phyloP scores from a whole-genome alignment of 92 coral and sea anemone species.

The Palythoa grandiflora region DNA sequence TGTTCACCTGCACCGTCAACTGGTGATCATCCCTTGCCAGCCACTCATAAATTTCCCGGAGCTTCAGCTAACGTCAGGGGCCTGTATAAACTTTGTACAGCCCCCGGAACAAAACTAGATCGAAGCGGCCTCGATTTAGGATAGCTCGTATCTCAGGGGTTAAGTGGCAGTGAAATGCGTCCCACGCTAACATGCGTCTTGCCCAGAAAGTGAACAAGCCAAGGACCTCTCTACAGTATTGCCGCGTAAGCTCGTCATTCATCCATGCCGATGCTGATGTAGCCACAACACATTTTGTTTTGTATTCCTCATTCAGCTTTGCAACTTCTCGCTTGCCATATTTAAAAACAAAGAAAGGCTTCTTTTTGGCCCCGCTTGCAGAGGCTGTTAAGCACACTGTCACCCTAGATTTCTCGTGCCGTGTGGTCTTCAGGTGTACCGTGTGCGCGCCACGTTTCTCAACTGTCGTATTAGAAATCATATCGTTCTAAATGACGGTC shows the following conservation, averaged over 20 bases:
- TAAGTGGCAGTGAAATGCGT: too few relatives aligned
- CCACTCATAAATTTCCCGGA: too few relatives aligned
- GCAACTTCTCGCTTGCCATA: too few relatives aligned
- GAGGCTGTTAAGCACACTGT: too few relatives aligned
- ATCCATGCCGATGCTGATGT: not conserved
- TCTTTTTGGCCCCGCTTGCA: too few relatives aligned
- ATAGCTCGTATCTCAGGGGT: not conserved
- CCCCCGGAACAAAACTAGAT: not conserved
- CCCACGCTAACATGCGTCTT: too few relatives aligned
- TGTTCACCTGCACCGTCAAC: not conserved
- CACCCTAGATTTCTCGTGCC: constrained; percentile 37
- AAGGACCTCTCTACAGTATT: not conserved
- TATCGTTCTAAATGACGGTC: not conserved
- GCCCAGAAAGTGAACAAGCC: not conserved
- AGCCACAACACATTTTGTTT: too few relatives aligned
- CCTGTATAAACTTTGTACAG: not conserved
- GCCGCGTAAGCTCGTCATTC: not conserved
- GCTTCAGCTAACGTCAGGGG: not conserved
- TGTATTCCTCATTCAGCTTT: too few relatives aligned
- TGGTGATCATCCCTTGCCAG: not conserved
- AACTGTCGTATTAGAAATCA: constrained; percentile 7
- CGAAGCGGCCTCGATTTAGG: not conserved
- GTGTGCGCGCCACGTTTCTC: constrained; percentile 26
- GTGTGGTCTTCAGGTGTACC: constrained; percentile 34
- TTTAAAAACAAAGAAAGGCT: too few relatives aligned